These are phyloP conservation scores for Acrossocheilus fasciatus DNA, from an alignment of 2,797 vertebrate species.

Conservation along the genomic window DNA sequence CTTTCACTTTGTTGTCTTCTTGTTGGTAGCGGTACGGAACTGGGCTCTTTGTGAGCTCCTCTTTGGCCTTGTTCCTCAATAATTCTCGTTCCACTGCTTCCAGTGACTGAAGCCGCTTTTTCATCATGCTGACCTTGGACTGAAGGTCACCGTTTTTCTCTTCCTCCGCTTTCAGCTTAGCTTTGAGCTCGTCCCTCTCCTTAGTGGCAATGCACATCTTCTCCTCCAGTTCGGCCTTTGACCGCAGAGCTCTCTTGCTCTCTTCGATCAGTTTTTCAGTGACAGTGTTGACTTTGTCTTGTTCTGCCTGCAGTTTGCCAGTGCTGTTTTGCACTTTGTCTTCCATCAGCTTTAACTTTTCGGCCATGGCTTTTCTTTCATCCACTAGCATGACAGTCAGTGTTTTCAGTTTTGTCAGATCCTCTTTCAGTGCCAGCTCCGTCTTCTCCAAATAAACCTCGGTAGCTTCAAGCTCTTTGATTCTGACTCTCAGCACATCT, in stretches of 20 bases:
- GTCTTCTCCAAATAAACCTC: slow-evolving; percentile 90
- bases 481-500: slow-evolving; percentile 86
- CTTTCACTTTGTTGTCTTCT: slow-evolving; percentile 96
- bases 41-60: slow-evolving; percentile 84
- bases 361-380: slow-evolving; percentile 91
- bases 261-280: slow-evolving; percentile 96
- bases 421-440: slow-evolving; percentile 91
- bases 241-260: slow-evolving; percentile 91
- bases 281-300: slow-evolving; percentile 91
- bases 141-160: slow-evolving; percentile 90
- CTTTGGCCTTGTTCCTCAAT: slow-evolving; percentile 88
- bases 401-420: slow-evolving; percentile 95
- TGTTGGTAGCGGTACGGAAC: slow-evolving; percentile 83
- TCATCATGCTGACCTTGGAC: slow-evolving; percentile 90
- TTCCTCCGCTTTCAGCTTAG: slow-evolving; percentile 87
- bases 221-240: slow-evolving; percentile 93
- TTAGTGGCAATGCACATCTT: slow-evolving; percentile 88
- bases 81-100: slow-evolving; percentile 91
- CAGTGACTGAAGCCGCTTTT: slow-evolving; percentile 90
- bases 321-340: slow-evolving; percentile 89
- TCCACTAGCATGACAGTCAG: slow-evolving; percentile 96
- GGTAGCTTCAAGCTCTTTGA: slow-evolving; percentile 88
- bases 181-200: slow-evolving; percentile 91
- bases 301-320: slow-evolving; percentile 90
- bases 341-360: slow-evolving; percentile 94